These are phyloP conservation scores for Phragmatobia fuliginosa DNA, from an alignment of 2,888 invertebrate species.

Conservation along the genomic window DNA sequence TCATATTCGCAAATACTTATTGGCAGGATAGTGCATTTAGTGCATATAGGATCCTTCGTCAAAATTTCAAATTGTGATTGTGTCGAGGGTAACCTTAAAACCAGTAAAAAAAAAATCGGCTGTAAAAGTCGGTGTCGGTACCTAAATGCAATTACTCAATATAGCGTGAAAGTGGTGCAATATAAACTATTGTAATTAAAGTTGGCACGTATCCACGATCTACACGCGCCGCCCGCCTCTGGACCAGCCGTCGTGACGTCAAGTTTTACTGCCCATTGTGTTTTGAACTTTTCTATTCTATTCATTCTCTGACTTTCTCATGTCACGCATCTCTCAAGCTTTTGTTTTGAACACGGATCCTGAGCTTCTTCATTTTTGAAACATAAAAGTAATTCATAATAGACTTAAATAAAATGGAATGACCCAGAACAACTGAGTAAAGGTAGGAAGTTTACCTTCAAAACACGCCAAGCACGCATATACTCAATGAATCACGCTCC, in stretches of 20 bases:
- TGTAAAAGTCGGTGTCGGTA: neutral
- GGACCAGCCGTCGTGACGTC: neutral
- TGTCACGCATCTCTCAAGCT: neutral
- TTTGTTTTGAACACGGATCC: constrained; percentile 3
- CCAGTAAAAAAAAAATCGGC: neutral
- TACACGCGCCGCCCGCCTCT: neutral
- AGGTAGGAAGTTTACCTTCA: constrained; percentile 41
- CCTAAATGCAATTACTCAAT: constrained; percentile 1
- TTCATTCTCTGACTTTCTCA: constrained; percentile 5
- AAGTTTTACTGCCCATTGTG: constrained; percentile 8
- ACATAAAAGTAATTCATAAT: neutral
- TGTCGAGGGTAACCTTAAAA: neutral
- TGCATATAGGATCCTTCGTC: neutral
- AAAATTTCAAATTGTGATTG: neutral
- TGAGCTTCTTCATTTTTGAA: neutral
- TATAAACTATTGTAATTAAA: constrained; percentile 19
- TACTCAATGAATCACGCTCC: constrained; percentile 1
- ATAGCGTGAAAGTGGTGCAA: constrained; percentile 22
- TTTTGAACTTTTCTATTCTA: neutral
- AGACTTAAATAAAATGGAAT: constrained; percentile 6
- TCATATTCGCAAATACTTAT: too few relatives aligned
- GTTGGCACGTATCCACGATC: constrained; percentile 14
- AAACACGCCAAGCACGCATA: constrained; percentile 16
- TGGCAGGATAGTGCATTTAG: too few relatives aligned
- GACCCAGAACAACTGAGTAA: constrained; percentile 25